Percentiles rank a stretch among this genome's conserved stretches.
Conservation (phyloP, 2,888 invertebrate genomes). For the Gymnocheta viridis region DNA sequence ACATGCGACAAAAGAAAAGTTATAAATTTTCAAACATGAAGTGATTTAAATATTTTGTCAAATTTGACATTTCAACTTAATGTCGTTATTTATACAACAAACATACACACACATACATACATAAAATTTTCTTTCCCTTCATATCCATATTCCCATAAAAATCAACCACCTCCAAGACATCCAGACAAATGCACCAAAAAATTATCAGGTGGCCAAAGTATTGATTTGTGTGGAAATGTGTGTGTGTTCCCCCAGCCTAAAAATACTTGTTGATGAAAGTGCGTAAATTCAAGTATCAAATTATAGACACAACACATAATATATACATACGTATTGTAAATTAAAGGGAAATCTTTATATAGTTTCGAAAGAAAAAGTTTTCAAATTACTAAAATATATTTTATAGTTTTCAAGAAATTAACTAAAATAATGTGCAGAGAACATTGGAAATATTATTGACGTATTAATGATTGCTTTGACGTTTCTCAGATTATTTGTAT, state of each 20-base stretch:
- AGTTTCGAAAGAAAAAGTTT: not conserved
- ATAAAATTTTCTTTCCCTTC: not conserved
- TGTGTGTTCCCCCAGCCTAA: not conserved
- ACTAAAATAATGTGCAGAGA: not conserved
- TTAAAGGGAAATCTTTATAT: not conserved
- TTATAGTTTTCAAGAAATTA: conserved; percentile 2
- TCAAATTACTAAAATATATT: conserved; percentile 38
- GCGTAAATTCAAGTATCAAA: not conserved
- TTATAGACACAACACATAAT: conserved; percentile 69
- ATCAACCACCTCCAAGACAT: conserved; percentile 5
- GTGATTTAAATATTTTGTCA: conserved; percentile 66
- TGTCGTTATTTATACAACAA: conserved; percentile 45
- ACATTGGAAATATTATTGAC: not conserved
- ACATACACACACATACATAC: too few relatives aligned
- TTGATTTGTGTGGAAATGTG: conserved; percentile 41
- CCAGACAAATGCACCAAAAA: conserved; percentile 1
- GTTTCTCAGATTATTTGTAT: not conserved
- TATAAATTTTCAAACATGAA: conserved; percentile 49
- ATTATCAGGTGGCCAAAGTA: conserved; percentile 61
- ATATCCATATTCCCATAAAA: conserved; percentile 5
- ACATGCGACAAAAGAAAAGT: conserved; percentile 20
- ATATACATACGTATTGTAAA: not conserved
- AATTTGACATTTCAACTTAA: conserved; percentile 64
- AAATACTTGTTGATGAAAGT: not conserved
- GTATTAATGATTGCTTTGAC: conserved; percentile 16